Evolutionary conservation across 2,888 invertebrate genomes (phyloP), one percentile per base, ranked within the genome.

Genomic region (Heliconius ismenius): DNA sequence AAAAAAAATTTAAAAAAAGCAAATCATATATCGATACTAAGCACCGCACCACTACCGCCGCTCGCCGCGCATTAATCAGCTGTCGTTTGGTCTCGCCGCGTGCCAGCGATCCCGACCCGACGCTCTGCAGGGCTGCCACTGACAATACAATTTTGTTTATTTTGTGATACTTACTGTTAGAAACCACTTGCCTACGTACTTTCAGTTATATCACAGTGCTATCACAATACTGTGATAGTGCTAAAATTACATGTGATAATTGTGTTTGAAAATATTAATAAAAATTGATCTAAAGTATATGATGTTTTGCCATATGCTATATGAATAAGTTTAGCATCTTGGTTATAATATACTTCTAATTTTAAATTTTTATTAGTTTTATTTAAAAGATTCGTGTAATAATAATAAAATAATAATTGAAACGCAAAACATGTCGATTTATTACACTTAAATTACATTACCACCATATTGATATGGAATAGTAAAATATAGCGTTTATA

Each of bases 21-120:
- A 43, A 64, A 26, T n/a, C 10, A 54, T 49, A 36, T 58, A 64
- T 74, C 76, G 74, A 74, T 62, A 68, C 3, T 9, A 68, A 65
- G 58, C 15, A 64, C 3, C 32, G 24, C 81, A 73, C 36, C 81
- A 76, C 81, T 80, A 76, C 62, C 77, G 74, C 80, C 81, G 80
- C 81, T 81, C 79, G 82, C 82, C 82, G 82, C 81, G 83, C 83
- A 84, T 83, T 84, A 83, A 84, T 83, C 83, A 84, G 84, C 81
- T 83, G 81, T 82, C 82, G 82, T 83, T 82, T 82, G 82, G 82
- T 82, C 82, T 82, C 82, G 81, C 82, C 82, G 82, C 82, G 82
- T 81, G 81, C 81, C 81, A 81, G 81, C 81, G 81, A 81, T 81
- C 81, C 77, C 81, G 78, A 78, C 79, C 77, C 79, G 79, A 79